A percentile compares a stretch with the other conserved stretches of the same genome.
phyloP scores from a whole-genome alignment of 2,888 invertebrate genomes.

The Cyclophora punctaria region DNA sequence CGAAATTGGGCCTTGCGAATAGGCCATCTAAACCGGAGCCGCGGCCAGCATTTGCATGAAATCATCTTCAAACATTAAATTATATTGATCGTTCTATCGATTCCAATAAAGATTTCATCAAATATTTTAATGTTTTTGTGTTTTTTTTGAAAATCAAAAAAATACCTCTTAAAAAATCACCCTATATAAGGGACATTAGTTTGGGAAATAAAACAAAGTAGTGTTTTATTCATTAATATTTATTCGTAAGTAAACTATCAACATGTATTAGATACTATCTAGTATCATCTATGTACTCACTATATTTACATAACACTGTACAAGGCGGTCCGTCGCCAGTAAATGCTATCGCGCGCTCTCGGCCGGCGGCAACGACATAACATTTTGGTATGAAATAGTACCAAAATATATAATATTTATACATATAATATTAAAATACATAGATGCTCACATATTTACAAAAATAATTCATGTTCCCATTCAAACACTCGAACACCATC shows the following conservation, averaged over 20 bases:
- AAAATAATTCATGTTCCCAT: neutral
- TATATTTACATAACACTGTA: slow-evolving; percentile 71
- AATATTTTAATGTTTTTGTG: too few species aligned
- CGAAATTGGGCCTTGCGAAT: too few species aligned
- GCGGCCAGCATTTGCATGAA: too few species aligned
- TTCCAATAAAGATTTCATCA: too few species aligned
- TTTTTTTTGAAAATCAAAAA: too few species aligned
- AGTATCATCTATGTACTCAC: slow-evolving; percentile 34
- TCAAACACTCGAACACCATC: neutral
- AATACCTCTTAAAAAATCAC: too few species aligned
- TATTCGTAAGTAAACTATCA: slow-evolving; percentile 62
- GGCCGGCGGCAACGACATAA: slow-evolving; percentile 9
- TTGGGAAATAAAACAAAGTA: slow-evolving; percentile 19
- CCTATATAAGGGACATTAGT: too few species aligned
- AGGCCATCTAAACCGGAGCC: too few species aligned
- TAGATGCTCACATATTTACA: neutral
- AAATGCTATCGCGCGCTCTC: slow-evolving; percentile 51
- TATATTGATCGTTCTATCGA: too few species aligned
- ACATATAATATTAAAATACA: slow-evolving; percentile 2
- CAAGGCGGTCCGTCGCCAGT: slow-evolving; percentile 43
- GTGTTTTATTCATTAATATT: slow-evolving; percentile 62
- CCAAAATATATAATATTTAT: slow-evolving; percentile 5
- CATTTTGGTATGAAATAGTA: neutral
- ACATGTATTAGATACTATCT: slow-evolving; percentile 55
- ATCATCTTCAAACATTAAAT: too few species aligned